Evolutionary conservation across 2,797 vertebrate species (phyloP).

Genomic region (Amazona ochrocephala): DNA sequence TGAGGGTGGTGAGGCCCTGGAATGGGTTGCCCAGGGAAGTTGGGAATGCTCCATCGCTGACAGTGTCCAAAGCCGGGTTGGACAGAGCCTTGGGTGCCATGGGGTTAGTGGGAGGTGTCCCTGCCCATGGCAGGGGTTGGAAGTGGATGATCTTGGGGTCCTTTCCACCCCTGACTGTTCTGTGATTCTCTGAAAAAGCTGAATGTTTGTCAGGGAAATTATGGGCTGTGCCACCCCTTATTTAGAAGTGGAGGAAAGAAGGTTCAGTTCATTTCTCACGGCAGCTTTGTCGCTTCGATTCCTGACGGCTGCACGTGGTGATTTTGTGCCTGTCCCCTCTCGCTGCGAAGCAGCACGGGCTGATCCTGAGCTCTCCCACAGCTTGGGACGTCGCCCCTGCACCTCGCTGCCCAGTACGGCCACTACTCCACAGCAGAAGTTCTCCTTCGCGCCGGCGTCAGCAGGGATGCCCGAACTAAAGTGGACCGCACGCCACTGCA

Average conservation of each 20-base stretch:
- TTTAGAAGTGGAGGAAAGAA: not conserved
- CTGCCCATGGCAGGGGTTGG: too few relatives aligned
- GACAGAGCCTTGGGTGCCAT: too few relatives aligned
- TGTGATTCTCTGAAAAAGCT: too few relatives aligned
- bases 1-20: too few relatives aligned
- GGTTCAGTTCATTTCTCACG: not conserved
- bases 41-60: too few relatives aligned
- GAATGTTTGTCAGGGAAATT: not conserved
- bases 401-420: conserved; percentile 90
- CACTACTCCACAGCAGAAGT: conserved; percentile 93
- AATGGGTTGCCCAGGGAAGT: too few relatives aligned
- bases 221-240: not conserved
- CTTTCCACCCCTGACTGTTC: too few relatives aligned
- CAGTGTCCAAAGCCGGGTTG: too few relatives aligned
- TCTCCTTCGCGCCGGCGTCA: conserved; percentile 90
- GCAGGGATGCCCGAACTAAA: conserved; percentile 92
- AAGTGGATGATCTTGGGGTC: too few relatives aligned
- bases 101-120: too few relatives aligned
- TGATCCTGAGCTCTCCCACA: not conserved
- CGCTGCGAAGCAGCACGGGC: accelerated
- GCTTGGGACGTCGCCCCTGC: conserved; percentile 92
- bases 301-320: accelerated
- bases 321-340: not conserved
- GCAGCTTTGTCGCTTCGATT: not conserved
- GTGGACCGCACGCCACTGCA: conserved; percentile 94